A percentile compares a stretch with the other conserved stretches of the same genome.
Conservation (phyloP, 2,888 invertebrate genomes). For the Pecten maximus region DNA sequence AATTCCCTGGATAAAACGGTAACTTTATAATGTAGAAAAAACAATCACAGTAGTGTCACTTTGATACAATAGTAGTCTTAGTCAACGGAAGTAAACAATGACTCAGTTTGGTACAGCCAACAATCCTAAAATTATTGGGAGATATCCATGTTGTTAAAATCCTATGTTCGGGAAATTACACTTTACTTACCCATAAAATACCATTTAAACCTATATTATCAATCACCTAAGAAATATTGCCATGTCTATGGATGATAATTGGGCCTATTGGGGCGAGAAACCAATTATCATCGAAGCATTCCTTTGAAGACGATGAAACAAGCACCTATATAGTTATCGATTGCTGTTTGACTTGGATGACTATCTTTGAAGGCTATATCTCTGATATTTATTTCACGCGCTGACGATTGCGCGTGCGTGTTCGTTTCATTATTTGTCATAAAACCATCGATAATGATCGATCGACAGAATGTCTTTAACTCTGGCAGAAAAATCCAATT, state of each 20-base stretch:
- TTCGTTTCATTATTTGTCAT: slow-evolving; percentile 48
- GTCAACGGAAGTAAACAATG: too few relatives aligned
- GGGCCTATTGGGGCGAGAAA: background rate
- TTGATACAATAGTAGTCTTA: too few relatives aligned
- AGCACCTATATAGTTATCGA: background rate
- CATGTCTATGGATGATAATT: slow-evolving; percentile 19
- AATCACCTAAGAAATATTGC: background rate
- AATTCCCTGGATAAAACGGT: too few relatives aligned
- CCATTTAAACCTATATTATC: slow-evolving; percentile 20
- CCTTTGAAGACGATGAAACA: slow-evolving; percentile 30
- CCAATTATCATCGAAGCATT: slow-evolving; percentile 35
- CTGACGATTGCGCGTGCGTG: slow-evolving; percentile 47
- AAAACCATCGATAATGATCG: slow-evolving; percentile 36
- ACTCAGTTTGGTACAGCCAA: background rate
- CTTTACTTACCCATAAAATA: background rate
- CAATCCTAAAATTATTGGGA: background rate
- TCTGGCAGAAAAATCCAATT: slow-evolving; percentile 28
- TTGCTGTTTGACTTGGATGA: slow-evolving; percentile 1
- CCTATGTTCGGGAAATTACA: background rate
- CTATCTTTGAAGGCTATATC: slow-evolving; percentile 26
- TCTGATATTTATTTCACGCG: slow-evolving; percentile 47
- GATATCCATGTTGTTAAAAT: background rate
- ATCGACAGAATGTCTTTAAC: background rate
- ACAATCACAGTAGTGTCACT: too few relatives aligned
- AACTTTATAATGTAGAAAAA: too few relatives aligned